Percentiles rank a stretch among this genome's conserved stretches.
These are phyloP conservation scores for Aythya baeri DNA, from an alignment of 2,113 vertebrate species.

Conservation along the genomic window DNA sequence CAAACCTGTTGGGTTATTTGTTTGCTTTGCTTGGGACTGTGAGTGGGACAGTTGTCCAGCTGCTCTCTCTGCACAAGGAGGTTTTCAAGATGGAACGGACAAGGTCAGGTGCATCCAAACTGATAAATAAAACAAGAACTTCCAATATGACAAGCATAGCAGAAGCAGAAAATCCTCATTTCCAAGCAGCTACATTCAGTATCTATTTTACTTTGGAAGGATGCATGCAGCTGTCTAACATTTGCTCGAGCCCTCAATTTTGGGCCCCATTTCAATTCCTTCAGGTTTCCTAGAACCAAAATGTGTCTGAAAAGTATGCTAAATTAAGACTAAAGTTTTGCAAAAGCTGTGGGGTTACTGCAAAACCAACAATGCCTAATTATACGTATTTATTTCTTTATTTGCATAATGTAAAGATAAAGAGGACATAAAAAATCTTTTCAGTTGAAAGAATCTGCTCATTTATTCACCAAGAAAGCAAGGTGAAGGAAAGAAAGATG, in stretches of 20 bases:
- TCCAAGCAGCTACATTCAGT: conserved; percentile 79
- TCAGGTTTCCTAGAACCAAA: background rate
- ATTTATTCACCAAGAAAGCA: background rate
- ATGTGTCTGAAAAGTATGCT: background rate
- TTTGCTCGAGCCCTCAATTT: conserved; percentile 41
- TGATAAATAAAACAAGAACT: conserved; percentile 69
- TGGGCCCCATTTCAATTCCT: conserved; percentile 15
- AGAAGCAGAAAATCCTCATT: conserved; percentile 79
- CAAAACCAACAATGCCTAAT: background rate
- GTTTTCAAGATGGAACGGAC: conserved; percentile 72
- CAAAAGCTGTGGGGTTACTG: background rate
- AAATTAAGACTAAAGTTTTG: background rate
- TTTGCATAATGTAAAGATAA: background rate
- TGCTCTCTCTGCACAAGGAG: conserved; percentile 48
- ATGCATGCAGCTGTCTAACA: conserved; percentile 69
- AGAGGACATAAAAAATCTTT: background rate
- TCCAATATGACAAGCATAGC: conserved; percentile 75
- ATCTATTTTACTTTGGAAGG: conserved; percentile 74
- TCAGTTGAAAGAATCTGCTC: background rate
- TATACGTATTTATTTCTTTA: background rate
- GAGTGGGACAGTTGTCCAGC: background rate
- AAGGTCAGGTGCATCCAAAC: conserved; percentile 76
- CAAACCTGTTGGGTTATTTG: background rate
- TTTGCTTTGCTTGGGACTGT: background rate
- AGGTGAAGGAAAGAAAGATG: background rate